Percentiles rank a stretch among this genome's conserved stretches.
Evolutionary conservation across 2,113 vertebrate genomes (phyloP).

Genomic region (Bettongia penicillata): DNA sequence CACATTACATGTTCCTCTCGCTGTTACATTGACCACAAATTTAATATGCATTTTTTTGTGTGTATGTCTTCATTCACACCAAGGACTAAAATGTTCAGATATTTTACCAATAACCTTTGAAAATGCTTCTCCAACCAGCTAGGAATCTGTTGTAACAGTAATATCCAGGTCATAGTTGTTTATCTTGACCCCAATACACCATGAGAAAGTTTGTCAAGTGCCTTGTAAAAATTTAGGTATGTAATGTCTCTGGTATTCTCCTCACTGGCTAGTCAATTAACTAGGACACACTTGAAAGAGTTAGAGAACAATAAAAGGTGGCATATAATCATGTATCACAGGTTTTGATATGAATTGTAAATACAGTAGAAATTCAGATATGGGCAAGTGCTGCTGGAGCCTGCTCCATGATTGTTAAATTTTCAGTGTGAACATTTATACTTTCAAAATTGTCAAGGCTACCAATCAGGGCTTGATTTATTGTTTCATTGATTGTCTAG

Average conservation of each 20-base stretch:
- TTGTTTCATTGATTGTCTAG: neutral
- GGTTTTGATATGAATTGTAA: neutral
- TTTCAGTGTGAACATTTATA: neutral
- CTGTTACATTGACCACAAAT: neutral
- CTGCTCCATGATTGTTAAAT: neutral
- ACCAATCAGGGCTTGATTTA: neutral
- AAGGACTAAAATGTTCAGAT: neutral
- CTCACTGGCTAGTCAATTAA: neutral
- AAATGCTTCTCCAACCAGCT: neutral
- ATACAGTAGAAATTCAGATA: neutral
- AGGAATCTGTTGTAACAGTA: neutral
- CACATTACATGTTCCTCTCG: neutral
- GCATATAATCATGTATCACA: neutral
- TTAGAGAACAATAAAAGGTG: neutral
- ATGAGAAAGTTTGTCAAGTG: neutral
- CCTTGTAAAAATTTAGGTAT: neutral
- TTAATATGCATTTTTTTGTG: neutral
- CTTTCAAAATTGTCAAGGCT: neutral
- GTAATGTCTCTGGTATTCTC: neutral
- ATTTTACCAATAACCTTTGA: neutral
- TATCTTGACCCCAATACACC: neutral
- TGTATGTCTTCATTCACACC: neutral
- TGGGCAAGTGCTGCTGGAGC: neutral
- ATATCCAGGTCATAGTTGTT: neutral
- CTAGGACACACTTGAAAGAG: neutral